These are phyloP conservation scores for Drosophila gaucha DNA, from an alignment of 2,888 invertebrate species.

Conservation along the genomic window DNA sequence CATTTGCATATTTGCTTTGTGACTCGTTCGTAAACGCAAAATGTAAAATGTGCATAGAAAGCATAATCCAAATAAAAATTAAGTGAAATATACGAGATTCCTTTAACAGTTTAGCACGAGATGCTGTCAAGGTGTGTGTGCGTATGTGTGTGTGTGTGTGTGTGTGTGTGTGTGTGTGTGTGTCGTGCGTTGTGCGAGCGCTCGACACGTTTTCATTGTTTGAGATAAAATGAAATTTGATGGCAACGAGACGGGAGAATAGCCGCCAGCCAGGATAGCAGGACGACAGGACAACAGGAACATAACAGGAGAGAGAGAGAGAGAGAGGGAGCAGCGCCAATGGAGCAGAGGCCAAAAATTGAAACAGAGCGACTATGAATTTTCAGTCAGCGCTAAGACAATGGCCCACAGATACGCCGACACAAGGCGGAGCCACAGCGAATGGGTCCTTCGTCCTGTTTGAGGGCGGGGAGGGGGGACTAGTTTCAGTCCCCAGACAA, in stretches of 20 bases:
- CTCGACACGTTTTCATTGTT: conserved; percentile 75
- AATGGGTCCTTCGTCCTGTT: conserved; percentile 47
- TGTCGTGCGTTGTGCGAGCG: conserved; percentile 35
- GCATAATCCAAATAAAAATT: conserved; percentile 26
- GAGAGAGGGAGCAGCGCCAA: background rate
- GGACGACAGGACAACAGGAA: conserved; percentile 13
- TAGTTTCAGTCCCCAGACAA: conserved; percentile 74
- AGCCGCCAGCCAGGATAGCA: conserved; percentile 34
- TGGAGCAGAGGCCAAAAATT: conserved; percentile 64
- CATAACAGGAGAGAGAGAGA: background rate
- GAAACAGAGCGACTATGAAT: conserved; percentile 78
- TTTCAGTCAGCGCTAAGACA: conserved; percentile 70
- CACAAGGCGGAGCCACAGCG: background rate
- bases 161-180: conserved; percentile 8
- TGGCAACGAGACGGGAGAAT: conserved; percentile 53
- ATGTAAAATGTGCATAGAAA: conserved; percentile 13
- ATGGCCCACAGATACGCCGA: conserved; percentile 54
- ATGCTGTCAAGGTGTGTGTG: conserved; percentile 13
- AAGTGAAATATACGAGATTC: conserved; percentile 10
- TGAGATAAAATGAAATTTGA: conserved; percentile 78
- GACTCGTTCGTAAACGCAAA: conserved; percentile 2
- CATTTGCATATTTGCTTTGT: conserved; percentile 6
- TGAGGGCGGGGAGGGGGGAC: conserved; percentile 43
- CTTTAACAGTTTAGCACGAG: conserved; percentile 8
- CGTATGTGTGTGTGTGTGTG: background rate